A percentile compares a stretch with the other conserved stretches of the same genome.
phyloP scores from a whole-genome alignment of 1,140 invertebrate species.

The Drosophila ercepeae region DNA sequence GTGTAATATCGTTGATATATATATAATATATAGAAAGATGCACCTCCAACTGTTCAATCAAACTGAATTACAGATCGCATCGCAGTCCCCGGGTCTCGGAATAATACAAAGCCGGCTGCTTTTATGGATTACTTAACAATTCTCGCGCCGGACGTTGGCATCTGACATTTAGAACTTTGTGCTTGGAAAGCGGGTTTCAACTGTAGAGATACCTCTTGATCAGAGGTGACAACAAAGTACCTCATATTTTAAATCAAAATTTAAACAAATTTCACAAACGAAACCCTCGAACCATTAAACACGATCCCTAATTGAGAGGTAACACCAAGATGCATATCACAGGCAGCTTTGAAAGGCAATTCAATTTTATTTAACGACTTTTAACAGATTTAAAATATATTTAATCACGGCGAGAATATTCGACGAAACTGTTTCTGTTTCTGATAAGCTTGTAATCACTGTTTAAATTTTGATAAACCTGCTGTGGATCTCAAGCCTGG shows the following conservation, averaged over 20 bases:
- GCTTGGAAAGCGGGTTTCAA: background rate
- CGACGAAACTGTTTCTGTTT: slow-evolving; percentile 2
- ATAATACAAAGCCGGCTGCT: slow-evolving; percentile 15
- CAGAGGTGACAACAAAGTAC: background rate
- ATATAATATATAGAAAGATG: background rate
- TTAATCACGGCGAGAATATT: slow-evolving; percentile 16
- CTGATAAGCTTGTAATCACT: background rate
- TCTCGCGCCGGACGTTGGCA: slow-evolving; percentile 27
- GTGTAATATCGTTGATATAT: slow-evolving; percentile 5
- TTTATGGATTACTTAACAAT: slow-evolving; percentile 34
- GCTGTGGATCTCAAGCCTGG: background rate
- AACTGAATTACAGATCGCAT: slow-evolving; percentile 25
- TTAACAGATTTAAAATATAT: slow-evolving; percentile 31
- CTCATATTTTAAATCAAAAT: background rate
- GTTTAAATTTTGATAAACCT: background rate
- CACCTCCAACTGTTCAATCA: slow-evolving; percentile 36
- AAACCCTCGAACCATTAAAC: background rate
- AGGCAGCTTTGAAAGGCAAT: slow-evolving; percentile 34
- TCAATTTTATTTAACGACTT: slow-evolving; percentile 26
- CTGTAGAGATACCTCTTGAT: background rate
- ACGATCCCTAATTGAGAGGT: slow-evolving; percentile 19
- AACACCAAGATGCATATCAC: slow-evolving; percentile 15
- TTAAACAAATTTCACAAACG: background rate
- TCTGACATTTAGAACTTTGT: slow-evolving; percentile 19
- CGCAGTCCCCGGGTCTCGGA: too few species aligned